Percentiles rank a stretch among this genome's conserved stretches.
These are phyloP conservation scores for Naja naja DNA, from an alignment of 2,113 vertebrate genomes.

Conservation along the genomic window DNA sequence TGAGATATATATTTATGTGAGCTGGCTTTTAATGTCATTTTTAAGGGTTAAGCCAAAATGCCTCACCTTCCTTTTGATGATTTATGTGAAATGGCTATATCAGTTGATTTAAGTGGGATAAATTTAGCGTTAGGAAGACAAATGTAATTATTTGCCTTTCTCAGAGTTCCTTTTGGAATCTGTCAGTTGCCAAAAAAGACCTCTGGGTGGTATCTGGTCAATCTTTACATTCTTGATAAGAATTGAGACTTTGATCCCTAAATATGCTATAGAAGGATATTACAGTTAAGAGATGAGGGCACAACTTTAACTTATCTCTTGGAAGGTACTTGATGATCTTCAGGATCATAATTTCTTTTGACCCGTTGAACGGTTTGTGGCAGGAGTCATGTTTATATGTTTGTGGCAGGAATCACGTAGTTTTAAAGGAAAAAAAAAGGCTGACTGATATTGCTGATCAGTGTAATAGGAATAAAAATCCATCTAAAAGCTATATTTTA, in stretches of 20 bases:
- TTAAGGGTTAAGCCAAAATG: background rate
- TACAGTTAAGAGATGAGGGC: background rate
- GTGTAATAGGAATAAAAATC: background rate
- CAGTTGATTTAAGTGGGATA: background rate
- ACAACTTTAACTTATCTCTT: background rate
- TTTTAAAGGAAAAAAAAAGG: background rate
- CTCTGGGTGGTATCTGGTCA: background rate
- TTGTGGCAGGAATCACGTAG: background rate
- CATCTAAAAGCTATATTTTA: background rate
- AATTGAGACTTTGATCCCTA: background rate
- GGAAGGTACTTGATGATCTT: background rate
- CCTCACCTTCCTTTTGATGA: background rate
- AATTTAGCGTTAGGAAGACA: background rate
- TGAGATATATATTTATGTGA: background rate
- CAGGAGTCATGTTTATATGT: background rate
- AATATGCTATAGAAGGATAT: background rate
- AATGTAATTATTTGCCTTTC: background rate
- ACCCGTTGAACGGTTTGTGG: background rate
- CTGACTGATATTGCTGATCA: background rate
- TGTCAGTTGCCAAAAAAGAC: background rate
- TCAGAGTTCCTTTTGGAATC: background rate
- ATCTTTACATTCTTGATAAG: background rate
- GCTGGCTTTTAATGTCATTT: background rate
- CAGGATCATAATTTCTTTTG: background rate
- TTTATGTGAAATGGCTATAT: background rate